phyloP scores from a whole-genome alignment of 1,140 invertebrate genomes.

The Melanaphis sacchari region DNA sequence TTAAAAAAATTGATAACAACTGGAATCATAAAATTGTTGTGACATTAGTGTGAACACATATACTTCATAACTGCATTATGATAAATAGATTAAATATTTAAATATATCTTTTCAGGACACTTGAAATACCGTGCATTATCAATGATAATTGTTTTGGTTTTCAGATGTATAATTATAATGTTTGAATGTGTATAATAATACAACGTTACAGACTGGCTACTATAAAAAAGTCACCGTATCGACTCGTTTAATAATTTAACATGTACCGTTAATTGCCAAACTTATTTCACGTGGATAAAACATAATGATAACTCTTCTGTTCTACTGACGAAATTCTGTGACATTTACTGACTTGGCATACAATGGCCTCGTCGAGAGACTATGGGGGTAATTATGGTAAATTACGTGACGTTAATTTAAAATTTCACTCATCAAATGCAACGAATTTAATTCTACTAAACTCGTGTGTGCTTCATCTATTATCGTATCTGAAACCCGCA shows the following conservation, averaged over 20 bases:
- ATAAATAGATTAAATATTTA: neutral
- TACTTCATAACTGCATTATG: neutral
- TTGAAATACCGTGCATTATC: too few relatives aligned
- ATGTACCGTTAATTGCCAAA: neutral
- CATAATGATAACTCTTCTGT: neutral
- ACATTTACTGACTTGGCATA: neutral
- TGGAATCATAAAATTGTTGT: neutral
- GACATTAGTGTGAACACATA: neutral
- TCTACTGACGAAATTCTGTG: neutral
- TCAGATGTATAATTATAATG: neutral
- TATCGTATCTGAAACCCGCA: neutral
- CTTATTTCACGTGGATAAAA: neutral
- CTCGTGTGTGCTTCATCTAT: neutral
- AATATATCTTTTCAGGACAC: neutral
- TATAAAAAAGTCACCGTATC: neutral
- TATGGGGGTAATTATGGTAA: neutral
- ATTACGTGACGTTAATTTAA: conserved; percentile 8
- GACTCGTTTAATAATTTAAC: neutral
- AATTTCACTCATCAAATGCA: neutral
- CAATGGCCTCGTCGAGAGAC: neutral
- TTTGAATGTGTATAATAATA: neutral
- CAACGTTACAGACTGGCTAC: rapidly evolving
- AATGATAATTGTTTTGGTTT: neutral
- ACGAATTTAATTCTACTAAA: neutral
- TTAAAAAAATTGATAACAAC: neutral